These are phyloP conservation scores for Coleophora deauratella DNA, from an alignment of 2,888 invertebrate genomes.

Conservation along the genomic window DNA sequence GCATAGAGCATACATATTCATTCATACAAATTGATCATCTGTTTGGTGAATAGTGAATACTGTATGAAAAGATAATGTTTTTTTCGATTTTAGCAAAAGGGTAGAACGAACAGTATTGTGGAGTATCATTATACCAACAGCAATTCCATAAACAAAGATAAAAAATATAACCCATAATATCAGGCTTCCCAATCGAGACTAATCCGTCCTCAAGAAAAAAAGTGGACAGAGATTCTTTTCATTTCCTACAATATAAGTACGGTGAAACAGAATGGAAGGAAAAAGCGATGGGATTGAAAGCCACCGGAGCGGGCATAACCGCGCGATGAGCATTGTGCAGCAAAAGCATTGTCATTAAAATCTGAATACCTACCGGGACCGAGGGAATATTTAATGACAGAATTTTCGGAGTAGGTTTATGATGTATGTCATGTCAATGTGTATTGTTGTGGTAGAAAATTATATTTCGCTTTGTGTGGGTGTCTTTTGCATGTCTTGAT, in stretches of 20 bases:
- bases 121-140: no score
- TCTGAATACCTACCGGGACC: constrained; percentile 10
- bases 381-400: constrained; percentile 1
- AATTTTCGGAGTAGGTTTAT: not conserved
- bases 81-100: no score
- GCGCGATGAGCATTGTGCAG: constrained; percentile 36
- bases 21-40: no score
- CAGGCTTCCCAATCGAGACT: constrained; percentile 16
- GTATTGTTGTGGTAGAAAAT: not conserved
- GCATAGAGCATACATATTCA: no score
- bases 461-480: no score
- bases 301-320: constrained; percentile 48
- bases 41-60: no score
- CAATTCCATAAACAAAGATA: no score
- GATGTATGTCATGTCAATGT: not conserved
- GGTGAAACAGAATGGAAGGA: constrained; percentile 38
- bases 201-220: constrained; percentile 38
- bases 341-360: constrained; percentile 49
- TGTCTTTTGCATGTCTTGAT: no score
- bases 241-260: constrained; percentile 45
- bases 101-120: no score
- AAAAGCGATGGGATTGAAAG: constrained; percentile 54
- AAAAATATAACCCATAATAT: no score
- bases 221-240: constrained; percentile 51
- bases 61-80: no score